phyloP scores from a whole-genome alignment of 2,888 invertebrate genomes.

The Leptinotarsa haldemani region DNA sequence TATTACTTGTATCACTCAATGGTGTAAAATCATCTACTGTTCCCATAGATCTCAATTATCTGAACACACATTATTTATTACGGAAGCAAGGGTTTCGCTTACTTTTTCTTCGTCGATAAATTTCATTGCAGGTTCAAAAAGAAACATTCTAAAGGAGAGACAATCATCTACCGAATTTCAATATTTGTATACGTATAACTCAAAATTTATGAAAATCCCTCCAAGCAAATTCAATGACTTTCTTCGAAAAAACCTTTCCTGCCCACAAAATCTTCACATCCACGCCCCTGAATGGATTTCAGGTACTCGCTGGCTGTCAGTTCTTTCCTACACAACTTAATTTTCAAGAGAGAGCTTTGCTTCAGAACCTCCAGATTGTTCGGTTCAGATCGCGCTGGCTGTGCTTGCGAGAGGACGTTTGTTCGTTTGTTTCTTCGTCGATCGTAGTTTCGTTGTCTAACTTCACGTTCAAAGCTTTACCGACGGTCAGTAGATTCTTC shows the following conservation, averaged over 20 bases:
- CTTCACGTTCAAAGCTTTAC: constrained; percentile 41
- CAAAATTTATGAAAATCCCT: too few species aligned
- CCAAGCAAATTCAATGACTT: background rate
- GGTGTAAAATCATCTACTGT: too few species aligned
- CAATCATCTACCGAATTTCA: background rate
- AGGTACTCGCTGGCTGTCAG: constrained; percentile 56
- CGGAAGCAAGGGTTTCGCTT: too few species aligned
- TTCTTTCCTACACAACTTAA: constrained; percentile 64
- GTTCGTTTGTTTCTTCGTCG: constrained; percentile 30
- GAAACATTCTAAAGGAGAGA: background rate
- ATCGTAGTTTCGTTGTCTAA: constrained; percentile 43
- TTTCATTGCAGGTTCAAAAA: background rate
- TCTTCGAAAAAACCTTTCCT: constrained; percentile 3
- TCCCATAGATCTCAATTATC: too few species aligned
- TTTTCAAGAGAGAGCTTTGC: constrained; percentile 48
- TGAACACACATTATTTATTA: too few species aligned
- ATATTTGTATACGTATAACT: background rate
- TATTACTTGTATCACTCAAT: too few species aligned
- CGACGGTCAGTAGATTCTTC: constrained; percentile 15
- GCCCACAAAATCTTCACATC: constrained; percentile 27
- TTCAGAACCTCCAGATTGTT: constrained; percentile 28
- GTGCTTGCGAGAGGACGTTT: constrained; percentile 41
- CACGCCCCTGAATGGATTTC: constrained; percentile 44
- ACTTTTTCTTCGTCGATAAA: background rate
- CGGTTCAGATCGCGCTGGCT: constrained; percentile 43